These are phyloP conservation scores for Drosophila ustulata DNA, from an alignment of 2,888 invertebrate genomes.

Conservation along the genomic window DNA sequence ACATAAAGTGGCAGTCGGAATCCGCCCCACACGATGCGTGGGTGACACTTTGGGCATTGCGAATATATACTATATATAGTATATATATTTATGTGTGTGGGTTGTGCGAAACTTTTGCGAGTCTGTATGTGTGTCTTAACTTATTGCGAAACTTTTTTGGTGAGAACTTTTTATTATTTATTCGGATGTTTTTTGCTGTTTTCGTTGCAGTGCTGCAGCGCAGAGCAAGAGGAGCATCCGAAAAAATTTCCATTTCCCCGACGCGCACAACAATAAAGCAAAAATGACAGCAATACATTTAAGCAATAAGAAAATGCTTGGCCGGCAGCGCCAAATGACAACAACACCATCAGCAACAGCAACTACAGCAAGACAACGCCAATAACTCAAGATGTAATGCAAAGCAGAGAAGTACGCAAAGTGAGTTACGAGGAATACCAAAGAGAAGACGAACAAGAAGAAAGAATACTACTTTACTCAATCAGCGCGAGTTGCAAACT, in stretches of 20 bases:
- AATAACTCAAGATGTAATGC: slow-evolving; percentile 44
- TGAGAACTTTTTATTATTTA: slow-evolving; percentile 14
- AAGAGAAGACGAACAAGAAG: neutral
- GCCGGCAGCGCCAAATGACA: slow-evolving; percentile 47
- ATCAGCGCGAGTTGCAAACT: slow-evolving; percentile 7
- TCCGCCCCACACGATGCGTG: slow-evolving; percentile 26
- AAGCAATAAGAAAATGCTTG: slow-evolving; percentile 74
- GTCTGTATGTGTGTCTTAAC: slow-evolving; percentile 8
- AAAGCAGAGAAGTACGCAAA: slow-evolving; percentile 1
- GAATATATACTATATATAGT: too few species aligned
- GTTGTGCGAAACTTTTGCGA: slow-evolving; percentile 16
- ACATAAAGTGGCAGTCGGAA: slow-evolving; percentile 36
- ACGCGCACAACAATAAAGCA: slow-evolving; percentile 57
- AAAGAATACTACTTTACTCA: slow-evolving; percentile 5
- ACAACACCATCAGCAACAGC: slow-evolving; percentile 37
- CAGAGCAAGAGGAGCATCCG: slow-evolving; percentile 15
- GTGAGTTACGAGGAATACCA: slow-evolving; percentile 1
- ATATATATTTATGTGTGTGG: slow-evolving; percentile 3
- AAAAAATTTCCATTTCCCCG: slow-evolving; percentile 54
- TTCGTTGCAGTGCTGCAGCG: slow-evolving; percentile 57
- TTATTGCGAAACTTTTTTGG: slow-evolving; percentile 25
- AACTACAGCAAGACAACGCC: slow-evolving; percentile 40
- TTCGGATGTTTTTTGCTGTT: slow-evolving; percentile 13
- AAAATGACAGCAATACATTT: slow-evolving; percentile 79
- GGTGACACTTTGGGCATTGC: slow-evolving; percentile 18